phyloP scores from a whole-genome alignment of 2,888 invertebrate genomes.

The Actias luna region DNA sequence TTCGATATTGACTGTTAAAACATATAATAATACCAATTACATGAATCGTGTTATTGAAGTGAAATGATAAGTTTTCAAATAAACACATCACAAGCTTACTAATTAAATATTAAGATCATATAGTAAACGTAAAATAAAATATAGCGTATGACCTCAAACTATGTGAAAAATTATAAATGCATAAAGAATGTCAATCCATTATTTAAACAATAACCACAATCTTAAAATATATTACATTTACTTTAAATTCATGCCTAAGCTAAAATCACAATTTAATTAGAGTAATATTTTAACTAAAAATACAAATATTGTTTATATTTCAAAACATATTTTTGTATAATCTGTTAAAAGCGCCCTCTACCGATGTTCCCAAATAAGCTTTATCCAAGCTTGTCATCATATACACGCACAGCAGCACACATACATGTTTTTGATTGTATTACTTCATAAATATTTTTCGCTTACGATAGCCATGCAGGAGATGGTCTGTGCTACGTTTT shows the following conservation, averaged over 20 bases:
- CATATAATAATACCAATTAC: too few relatives aligned
- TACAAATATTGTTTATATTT: background rate
- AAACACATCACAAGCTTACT: too few relatives aligned
- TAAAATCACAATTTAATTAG: background rate
- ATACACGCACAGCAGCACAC: constrained; percentile 52
- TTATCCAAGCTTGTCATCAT: constrained; percentile 40
- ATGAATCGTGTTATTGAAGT: too few relatives aligned
- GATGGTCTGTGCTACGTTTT: constrained; percentile 81
- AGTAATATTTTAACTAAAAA: background rate
- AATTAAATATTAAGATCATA: too few relatives aligned
- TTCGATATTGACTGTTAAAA: too few relatives aligned
- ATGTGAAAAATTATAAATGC: constrained; percentile 6
- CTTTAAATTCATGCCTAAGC: background rate
- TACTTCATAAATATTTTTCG: constrained; percentile 81
- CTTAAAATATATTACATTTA: background rate
- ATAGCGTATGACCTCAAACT: background rate
- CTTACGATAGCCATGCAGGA: constrained; percentile 84
- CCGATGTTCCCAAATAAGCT: constrained; percentile 38
- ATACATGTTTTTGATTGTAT: constrained; percentile 70
- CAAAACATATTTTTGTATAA: background rate
- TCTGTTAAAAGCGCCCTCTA: constrained; percentile 42
- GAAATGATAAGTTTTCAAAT: too few relatives aligned
- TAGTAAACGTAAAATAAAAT: too few relatives aligned
- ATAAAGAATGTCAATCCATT: background rate
- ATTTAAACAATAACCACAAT: background rate